A percentile compares a stretch with the other conserved stretches of the same genome.
phyloP scores from a whole-genome alignment of 2,113 vertebrate species.

The Puffinus mauretanicus region DNA sequence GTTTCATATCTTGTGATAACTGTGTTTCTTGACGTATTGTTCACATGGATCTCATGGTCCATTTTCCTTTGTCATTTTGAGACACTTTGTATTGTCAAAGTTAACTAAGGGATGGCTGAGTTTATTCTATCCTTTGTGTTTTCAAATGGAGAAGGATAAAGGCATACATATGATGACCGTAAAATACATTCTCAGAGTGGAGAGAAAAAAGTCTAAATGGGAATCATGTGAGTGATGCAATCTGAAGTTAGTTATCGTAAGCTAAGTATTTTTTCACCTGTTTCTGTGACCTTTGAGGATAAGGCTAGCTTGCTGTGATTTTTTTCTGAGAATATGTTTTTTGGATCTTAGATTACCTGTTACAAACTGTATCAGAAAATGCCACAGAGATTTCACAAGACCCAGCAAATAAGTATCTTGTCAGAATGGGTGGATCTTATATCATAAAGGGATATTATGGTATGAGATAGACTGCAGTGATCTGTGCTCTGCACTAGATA shows the following conservation, averaged over 20 bases:
- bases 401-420: background rate
- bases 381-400: background rate
- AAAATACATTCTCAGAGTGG: background rate
- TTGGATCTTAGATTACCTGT: background rate
- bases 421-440: background rate
- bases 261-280: background rate
- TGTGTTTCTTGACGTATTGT: background rate
- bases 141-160: background rate
- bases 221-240: background rate
- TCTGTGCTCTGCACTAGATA: background rate
- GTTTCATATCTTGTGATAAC: background rate
- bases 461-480: background rate
- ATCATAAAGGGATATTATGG: background rate
- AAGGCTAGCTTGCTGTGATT: background rate
- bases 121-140: background rate
- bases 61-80: background rate
- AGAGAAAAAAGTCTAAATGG: background rate
- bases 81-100: background rate
- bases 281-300: background rate
- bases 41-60: background rate
- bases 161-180: fast-evolving
- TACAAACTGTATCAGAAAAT: background rate
- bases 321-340: background rate
- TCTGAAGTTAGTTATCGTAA: background rate
- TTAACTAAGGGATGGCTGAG: background rate